Evolutionary conservation across 2,888 invertebrate species (phyloP), one percentile per base, ranked within the genome.

Genomic region (Drosophila koepferae): DNA sequence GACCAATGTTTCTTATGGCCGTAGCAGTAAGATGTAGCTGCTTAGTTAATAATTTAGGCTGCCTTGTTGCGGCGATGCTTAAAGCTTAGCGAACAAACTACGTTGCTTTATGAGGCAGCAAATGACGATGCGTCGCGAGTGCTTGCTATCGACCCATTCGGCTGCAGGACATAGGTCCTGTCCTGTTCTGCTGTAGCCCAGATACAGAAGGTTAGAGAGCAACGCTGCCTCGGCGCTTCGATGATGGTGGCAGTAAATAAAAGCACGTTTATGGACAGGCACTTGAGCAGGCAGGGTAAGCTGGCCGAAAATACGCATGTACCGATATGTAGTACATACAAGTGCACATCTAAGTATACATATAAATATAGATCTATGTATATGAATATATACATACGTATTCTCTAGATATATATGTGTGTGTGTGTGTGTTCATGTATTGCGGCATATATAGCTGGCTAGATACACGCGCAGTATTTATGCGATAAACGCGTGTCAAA

Each of bases 401-500:
- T n/a, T 31, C 16, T 28, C 40, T 16, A 14, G 8, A 36, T 43
- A 12, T n/a, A 49, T 51, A 20, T 20, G 6, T 41, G 28, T 34
- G 7, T 34, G 34, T 34, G 10, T n/a, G 2, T 41, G 8, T 43
- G 18, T 12, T 10, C 43, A 23, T 31, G 38, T 34, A 53, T 53
- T 59, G 34, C 43, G 44, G 51, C 40, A 56, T 56, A 40, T 56
- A 61, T 49, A 34, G 20, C 41, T 56, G 40, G 18, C 44, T 62
- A 78, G 58, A 74, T 70, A 66, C 79, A 69, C 72, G 77, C 66
- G 51, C 79, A 49, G 71, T 81, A 80, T 81, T 81, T 77, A 81
- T 81, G 78, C 74, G 81, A 74, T 77, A 80, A 80, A 70, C 74
- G 72, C 80, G 81, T 80, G 81, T 74, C 77, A 77, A 77, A 74